Percentiles rank a stretch among this genome's conserved stretches.
Conservation (phyloP, 2,797 vertebrate genomes). For the Streptopelia turtur region DNA sequence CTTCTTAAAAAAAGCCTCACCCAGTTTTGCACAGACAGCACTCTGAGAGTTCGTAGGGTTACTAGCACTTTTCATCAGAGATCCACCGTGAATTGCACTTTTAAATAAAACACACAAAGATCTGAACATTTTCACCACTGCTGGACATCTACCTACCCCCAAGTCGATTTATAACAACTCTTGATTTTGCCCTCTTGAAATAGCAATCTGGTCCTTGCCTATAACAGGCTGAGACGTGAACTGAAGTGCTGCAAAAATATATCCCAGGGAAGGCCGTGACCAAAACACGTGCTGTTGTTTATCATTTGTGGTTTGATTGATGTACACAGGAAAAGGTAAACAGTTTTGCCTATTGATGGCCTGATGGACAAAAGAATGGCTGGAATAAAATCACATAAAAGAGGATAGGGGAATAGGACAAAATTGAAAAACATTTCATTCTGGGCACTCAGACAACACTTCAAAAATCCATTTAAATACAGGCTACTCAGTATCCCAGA, state of each 20-base stretch:
- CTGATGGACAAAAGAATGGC: not conserved
- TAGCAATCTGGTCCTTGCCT: not conserved
- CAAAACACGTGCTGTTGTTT: not conserved
- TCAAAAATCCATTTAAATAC: not conserved
- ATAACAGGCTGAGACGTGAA: not conserved
- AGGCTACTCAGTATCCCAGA: not conserved
- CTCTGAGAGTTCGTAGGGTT: not conserved
- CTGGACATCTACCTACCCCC: not conserved
- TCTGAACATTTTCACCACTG: not conserved
- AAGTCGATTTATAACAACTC: not conserved
- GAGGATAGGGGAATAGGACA: rapidly evolving
- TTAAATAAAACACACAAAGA: not conserved
- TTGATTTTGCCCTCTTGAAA: not conserved
- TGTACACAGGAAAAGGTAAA: not conserved
- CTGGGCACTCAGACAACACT: not conserved
- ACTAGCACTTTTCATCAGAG: slow-evolving; percentile 11
- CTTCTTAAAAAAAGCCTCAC: slow-evolving; percentile 21
- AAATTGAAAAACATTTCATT: not conserved
- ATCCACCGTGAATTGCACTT: not conserved
- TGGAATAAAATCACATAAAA: not conserved
- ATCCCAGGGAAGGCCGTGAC: not conserved
- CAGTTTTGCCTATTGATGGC: not conserved
- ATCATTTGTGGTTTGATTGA: not conserved
- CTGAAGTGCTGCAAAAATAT: not conserved
- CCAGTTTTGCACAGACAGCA: slow-evolving; percentile 24